Percentiles rank a stretch among this genome's conserved stretches.
phyloP scores from a whole-genome alignment of 2,113 vertebrate genomes.

The Oreochromis aureus region DNA sequence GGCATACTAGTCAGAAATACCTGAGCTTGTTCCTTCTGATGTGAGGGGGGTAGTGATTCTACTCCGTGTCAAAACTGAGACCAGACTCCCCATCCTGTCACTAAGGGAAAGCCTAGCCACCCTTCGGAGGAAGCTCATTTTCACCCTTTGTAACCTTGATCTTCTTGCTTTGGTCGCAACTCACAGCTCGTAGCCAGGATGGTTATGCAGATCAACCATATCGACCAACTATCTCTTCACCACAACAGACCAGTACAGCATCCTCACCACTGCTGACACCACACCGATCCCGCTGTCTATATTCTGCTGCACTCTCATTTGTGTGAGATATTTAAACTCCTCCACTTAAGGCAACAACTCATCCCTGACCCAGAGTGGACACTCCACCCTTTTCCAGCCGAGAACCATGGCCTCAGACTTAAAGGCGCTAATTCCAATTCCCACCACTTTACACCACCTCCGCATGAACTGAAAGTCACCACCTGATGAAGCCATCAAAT shows the following conservation, averaged over 20 bases:
- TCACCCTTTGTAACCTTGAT: rapidly evolving
- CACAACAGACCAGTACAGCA: neutral
- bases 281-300: neutral
- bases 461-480: neutral
- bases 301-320: neutral
- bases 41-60: rapidly evolving
- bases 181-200: neutral
- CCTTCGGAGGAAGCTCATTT: neutral
- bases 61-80: neutral
- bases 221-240: neutral
- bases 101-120: neutral
- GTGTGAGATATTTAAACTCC: neutral
- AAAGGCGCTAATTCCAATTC: neutral
- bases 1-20: neutral
- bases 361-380: neutral
- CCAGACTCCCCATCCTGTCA: neutral
- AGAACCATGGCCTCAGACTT: rapidly evolving
- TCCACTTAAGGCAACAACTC: neutral
- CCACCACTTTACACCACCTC: neutral
- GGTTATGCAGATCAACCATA: neutral
- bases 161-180: neutral
- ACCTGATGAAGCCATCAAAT: neutral
- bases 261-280: neutral
- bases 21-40: neutral
- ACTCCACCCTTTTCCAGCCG: neutral